Evolutionary conservation across 2,113 vertebrate genomes (phyloP), one percentile per base, ranked within the genome.

Genomic region (Leptobrachium leishanense): DNA sequence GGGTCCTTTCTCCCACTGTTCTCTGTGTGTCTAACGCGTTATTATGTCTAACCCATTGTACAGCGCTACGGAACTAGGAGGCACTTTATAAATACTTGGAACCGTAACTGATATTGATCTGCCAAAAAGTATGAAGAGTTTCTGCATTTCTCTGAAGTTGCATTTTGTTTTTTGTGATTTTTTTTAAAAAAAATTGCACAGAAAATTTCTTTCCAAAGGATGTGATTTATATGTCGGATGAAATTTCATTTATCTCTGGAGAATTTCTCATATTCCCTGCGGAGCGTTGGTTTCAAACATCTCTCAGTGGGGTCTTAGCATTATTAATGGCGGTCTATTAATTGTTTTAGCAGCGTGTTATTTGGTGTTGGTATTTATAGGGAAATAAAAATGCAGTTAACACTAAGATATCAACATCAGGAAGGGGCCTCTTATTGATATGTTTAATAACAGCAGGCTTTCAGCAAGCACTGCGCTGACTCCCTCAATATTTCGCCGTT

Each of bases 261-360:
- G 69, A 79, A 79, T 79, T 79, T 79, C 46, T 20, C 65, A 57
- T 72, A 79, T 73, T 79, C 70, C 77, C 77, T 46, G 77, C 70
- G 64, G 77, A 79, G 77, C 13, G 31, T 73, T 57, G 77, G 65
- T 79, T 73, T 79, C 62, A 79, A 79, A 79, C 11, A 70, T 79
- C 63, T 62, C 77, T 54, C 77, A 65, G 77, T 79, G 77, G 77
- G 77, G 77, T 79, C 77, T 67, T 73, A 79, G 55, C 62, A 68
- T 80, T 80, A 80, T 80, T 80, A 80, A 80, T 80, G 71, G 77
- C 12, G 41, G 77, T 74, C 50, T 68, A 80, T 80, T 80, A 80
- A 80, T 80, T 80, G 77, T 44, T 50, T 80, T 79, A 74, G 70
- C 77, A 80, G 77, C 77, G 42, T 80, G 77, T 74, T 80, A 80